Evolutionary conservation across 2,797 vertebrate species (phyloP).

Genomic region (Micromesistius poutassou): DNA sequence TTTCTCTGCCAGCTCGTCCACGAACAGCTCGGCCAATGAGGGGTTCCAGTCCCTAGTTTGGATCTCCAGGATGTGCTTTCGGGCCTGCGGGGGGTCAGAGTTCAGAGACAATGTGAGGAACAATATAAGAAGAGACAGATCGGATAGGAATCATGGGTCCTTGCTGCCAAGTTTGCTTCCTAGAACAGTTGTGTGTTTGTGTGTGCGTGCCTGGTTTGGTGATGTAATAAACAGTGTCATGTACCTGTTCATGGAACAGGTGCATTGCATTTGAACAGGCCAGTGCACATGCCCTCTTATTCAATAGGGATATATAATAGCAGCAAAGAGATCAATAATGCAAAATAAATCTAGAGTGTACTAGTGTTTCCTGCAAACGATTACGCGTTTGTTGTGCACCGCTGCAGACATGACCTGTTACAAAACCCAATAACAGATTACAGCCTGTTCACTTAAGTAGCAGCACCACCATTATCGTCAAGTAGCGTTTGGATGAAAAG

Average conservation of each 20-base stretch:
- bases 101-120: background rate
- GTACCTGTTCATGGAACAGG: background rate
- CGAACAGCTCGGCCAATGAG: slow-evolving; percentile 88
- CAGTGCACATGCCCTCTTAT: background rate
- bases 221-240: background rate
- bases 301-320: background rate
- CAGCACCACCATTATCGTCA: too few relatives aligned
- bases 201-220: background rate
- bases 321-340: too few relatives aligned
- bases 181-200: background rate
- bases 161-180: background rate
- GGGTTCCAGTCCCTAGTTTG: slow-evolving; percentile 98
- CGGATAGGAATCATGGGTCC: background rate
- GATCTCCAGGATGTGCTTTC: slow-evolving; percentile 98
- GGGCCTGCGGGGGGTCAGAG: slow-evolving; percentile 74
- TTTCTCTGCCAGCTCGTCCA: slow-evolving; percentile 96
- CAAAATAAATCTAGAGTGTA: background rate
- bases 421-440: too few relatives aligned
- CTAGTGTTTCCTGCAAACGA: background rate
- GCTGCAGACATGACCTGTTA: background rate
- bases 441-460: too few relatives aligned
- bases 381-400: background rate
- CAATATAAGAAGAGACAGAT: background rate
- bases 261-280: background rate
- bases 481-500: too few relatives aligned